Evolutionary conservation across 2,888 invertebrate species (phyloP).

Genomic region (Cantharis lateralis): DNA sequence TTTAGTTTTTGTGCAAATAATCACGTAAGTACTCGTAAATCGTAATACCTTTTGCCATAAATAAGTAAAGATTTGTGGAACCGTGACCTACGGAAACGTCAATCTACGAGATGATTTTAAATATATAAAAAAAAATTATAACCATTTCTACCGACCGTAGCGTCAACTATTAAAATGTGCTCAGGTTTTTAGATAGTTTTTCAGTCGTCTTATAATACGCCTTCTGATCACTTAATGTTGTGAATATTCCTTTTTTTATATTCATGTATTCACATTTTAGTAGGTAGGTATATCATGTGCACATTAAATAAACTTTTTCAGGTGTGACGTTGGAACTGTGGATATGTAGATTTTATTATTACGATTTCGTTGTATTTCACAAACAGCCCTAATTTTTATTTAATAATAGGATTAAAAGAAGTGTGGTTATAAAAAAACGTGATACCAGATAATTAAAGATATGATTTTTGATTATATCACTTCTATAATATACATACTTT

Average conservation of each 20-base stretch:
- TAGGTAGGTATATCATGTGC: background rate
- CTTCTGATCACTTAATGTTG: background rate
- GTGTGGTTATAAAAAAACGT: background rate
- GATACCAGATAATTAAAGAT: background rate
- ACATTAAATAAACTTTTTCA: background rate
- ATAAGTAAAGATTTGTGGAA: background rate
- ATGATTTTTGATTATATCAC: background rate
- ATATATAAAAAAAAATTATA: background rate
- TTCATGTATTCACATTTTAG: background rate
- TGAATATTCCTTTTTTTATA: background rate
- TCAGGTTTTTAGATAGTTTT: background rate
- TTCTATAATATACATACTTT: background rate
- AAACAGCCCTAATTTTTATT: constrained; percentile 3
- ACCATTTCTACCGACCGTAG: background rate
- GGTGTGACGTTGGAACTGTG: background rate
- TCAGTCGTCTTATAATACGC: background rate
- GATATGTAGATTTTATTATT: constrained; percentile 1
- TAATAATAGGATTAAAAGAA: background rate
- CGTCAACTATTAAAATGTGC: background rate
- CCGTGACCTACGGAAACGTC: background rate
- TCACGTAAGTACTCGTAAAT: background rate
- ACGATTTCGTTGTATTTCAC: background rate
- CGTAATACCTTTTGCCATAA: background rate
- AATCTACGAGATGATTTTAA: background rate
- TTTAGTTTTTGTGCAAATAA: background rate